A percentile compares a stretch with the other conserved stretches of the same genome.
These are phyloP conservation scores for Neodon shergylaensis DNA, from an alignment of 2,113 vertebrate species.

Conservation along the genomic window DNA sequence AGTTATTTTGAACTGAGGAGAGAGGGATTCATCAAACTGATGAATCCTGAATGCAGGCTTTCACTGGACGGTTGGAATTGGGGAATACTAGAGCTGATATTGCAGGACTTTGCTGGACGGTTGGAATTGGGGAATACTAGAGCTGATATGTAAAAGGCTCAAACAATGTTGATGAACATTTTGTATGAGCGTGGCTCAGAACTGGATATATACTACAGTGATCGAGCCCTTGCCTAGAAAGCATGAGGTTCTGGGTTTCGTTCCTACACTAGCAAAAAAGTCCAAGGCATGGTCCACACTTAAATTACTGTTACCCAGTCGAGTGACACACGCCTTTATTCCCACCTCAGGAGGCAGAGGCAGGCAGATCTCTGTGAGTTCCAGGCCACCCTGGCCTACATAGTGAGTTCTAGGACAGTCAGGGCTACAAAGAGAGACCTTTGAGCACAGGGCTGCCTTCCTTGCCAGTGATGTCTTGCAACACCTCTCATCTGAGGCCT, in stretches of 20 bases:
- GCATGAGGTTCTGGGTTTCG: background rate
- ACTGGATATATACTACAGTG: background rate
- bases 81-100: too few relatives aligned
- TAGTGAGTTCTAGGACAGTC: too few relatives aligned
- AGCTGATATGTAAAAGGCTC: background rate
- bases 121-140: background rate
- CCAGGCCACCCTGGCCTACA: too few relatives aligned
- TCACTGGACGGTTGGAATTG: background rate
- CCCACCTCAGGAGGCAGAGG: too few relatives aligned
- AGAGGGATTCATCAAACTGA: background rate
- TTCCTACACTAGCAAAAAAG: background rate
- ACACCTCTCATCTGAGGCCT: too few relatives aligned
- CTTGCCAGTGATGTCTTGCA: too few relatives aligned
- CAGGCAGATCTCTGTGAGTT: too few relatives aligned
- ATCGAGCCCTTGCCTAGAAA: background rate
- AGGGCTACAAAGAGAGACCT: too few relatives aligned
- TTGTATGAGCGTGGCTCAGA: background rate
- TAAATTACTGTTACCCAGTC: background rate
- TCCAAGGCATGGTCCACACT: too few relatives aligned
- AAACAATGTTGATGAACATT: background rate
- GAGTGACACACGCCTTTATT: too few relatives aligned
- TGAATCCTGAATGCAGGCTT: background rate
- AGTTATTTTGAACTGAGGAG: background rate
- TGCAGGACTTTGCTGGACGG: background rate
- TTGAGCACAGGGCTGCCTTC: too few relatives aligned